Conservation (phyloP, 2,888 invertebrate species). For the Serripes groenlandicus region DNA sequence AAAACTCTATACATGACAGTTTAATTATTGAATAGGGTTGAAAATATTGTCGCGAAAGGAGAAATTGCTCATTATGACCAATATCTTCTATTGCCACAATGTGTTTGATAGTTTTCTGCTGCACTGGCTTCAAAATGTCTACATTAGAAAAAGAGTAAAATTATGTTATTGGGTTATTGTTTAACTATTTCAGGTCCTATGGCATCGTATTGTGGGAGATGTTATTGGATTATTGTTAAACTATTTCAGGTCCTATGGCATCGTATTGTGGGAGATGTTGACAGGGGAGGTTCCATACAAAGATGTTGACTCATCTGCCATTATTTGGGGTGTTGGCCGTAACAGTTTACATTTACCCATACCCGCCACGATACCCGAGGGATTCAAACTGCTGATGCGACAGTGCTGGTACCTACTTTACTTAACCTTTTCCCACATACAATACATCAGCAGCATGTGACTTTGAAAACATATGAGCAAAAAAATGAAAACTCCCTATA, state of each 20-base stretch:
- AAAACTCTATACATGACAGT: no score
- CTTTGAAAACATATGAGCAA: no score
- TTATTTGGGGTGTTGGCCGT: constrained; percentile 99
- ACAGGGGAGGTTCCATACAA: constrained; percentile 97
- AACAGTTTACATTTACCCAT: constrained; percentile 96
- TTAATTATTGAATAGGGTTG: neutral
- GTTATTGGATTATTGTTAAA: no score
- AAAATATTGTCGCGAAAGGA: neutral
- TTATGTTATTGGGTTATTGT: no score
- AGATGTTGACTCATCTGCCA: constrained; percentile 97
- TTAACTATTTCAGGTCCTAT: constrained; percentile 91
- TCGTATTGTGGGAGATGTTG: constrained; percentile 98
- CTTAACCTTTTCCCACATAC: no score
- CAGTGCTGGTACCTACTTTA: constrained; percentile 92
- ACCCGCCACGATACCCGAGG: constrained; percentile 94
- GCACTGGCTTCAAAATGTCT: neutral
- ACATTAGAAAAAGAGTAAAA: neutral
- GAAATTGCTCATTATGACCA: neutral
- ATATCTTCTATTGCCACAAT: neutral
- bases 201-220: constrained; percentile 99
- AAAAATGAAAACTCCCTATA: no score
- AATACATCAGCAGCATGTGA: no score
- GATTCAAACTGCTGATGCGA: constrained; percentile 93
- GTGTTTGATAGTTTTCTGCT: neutral
- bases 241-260: constrained; percentile 94